Conservation (phyloP, 2,888 invertebrate genomes). For the Cheilosia scutellata region DNA sequence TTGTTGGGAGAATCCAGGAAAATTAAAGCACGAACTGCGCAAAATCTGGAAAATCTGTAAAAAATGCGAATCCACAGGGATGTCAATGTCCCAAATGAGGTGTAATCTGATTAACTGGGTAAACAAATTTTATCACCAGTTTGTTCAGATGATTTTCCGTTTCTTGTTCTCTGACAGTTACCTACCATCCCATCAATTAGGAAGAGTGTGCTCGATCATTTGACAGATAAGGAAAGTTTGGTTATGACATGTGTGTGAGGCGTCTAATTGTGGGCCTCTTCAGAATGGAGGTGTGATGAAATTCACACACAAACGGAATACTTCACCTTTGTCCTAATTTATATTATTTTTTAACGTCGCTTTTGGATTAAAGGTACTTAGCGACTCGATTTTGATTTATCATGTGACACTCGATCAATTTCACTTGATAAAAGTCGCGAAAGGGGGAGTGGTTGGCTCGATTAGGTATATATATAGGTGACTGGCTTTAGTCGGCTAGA, state of each 20-base stretch:
- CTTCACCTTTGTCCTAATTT: conserved; percentile 46
- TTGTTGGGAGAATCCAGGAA: conserved; percentile 46
- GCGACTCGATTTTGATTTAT: conserved; percentile 62
- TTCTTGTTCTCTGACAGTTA: conserved; percentile 9
- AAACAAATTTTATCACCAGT: conserved; percentile 51
- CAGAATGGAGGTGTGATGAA: conserved; percentile 43
- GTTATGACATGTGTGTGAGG: conserved; percentile 31
- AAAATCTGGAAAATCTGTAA: conserved; percentile 45
- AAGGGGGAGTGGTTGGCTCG: conserved; percentile 47
- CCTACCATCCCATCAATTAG: conserved; percentile 64
- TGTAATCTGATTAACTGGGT: conserved; percentile 28
- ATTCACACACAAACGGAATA: conserved; percentile 30
- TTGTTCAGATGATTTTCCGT: conserved; percentile 6
- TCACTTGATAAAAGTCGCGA: conserved; percentile 38
- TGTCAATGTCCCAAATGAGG: conserved; percentile 70
- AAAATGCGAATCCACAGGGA: conserved; percentile 56
- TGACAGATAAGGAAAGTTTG: conserved; percentile 65
- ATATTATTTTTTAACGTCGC: conserved; percentile 52
- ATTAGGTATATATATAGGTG: conserved; percentile 8
- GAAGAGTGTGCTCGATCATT: conserved; percentile 65
- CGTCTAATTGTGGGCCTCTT: conserved; percentile 36
- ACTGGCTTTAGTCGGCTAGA: conserved; percentile 8
- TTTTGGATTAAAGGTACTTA: conserved; percentile 60
- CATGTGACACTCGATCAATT: conserved; percentile 73
- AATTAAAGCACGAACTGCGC: conserved; percentile 41